phyloP scores from a whole-genome alignment of 2,797 vertebrate genomes.

The Darevskia mixta region DNA sequence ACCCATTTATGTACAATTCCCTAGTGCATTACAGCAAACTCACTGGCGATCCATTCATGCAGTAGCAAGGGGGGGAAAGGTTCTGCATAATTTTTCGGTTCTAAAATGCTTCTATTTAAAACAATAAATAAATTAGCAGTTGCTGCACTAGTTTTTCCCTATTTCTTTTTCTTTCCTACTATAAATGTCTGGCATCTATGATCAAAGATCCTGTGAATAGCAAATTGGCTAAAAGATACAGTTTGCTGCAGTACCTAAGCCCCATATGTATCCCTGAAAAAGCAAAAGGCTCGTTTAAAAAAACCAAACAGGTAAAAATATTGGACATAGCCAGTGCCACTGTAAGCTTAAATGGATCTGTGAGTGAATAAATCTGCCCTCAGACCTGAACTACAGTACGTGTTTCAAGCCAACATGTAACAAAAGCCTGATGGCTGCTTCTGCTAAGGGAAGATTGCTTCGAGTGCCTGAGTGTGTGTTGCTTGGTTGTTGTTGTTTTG shows the following conservation, averaged over 20 bases:
- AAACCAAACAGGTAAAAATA: not conserved
- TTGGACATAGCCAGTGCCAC: not conserved
- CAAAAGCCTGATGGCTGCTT: not conserved
- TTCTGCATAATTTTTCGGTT: not conserved
- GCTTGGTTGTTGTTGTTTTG: no score
- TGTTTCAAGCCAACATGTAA: not conserved
- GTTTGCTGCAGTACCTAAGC: not conserved
- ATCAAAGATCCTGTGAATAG: not conserved
- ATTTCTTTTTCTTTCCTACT: not conserved
- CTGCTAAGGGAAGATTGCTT: not conserved
- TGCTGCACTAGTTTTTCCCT: not conserved
- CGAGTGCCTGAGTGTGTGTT: no score
- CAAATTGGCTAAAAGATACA: not conserved
- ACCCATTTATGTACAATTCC: conserved; percentile 32
- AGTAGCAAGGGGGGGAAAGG: not conserved
- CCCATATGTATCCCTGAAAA: no score
- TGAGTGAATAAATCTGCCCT: not conserved
- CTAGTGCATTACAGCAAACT: conserved; percentile 17
- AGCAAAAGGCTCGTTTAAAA: no score
- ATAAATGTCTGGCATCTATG: not conserved
- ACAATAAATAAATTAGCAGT: not conserved
- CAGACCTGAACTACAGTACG: not conserved
- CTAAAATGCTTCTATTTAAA: not conserved
- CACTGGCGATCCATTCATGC: conserved; percentile 24
- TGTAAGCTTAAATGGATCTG: not conserved